These are phyloP conservation scores for Leiothrix lutea DNA, from an alignment of 2,113 vertebrate genomes.

Conservation along the genomic window DNA sequence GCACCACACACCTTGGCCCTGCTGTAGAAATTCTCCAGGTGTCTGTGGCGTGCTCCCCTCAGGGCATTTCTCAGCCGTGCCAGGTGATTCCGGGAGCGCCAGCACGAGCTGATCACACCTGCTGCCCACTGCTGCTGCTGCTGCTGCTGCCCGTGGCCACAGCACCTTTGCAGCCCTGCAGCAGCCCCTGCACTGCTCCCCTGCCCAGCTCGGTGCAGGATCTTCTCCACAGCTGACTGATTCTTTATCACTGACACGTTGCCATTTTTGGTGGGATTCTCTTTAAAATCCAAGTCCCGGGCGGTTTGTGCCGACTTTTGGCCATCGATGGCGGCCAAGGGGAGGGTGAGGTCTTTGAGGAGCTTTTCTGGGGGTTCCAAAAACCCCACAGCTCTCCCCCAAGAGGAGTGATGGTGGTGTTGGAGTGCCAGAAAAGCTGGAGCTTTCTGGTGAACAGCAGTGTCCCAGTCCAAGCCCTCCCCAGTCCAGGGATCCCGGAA, in stretches of 20 bases:
- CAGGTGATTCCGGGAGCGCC: conserved; percentile 72
- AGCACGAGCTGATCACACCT: conserved; percentile 74
- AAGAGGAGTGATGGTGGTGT: conserved; percentile 66
- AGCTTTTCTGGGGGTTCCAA: conserved; percentile 70
- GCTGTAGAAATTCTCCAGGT: conserved; percentile 84
- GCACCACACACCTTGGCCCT: conserved; percentile 83
- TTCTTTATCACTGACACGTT: conserved; percentile 79
- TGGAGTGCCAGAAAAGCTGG: conserved; percentile 77
- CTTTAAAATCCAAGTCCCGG: conserved; percentile 46
- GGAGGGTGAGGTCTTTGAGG: conserved; percentile 77
- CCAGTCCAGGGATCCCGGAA: conserved; percentile 1
- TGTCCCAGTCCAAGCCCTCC: conserved; percentile 5
- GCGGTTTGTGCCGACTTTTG: conserved; percentile 58
- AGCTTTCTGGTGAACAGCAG: conserved; percentile 61
- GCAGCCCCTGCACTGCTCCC: conserved; percentile 70
- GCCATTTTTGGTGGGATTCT: conserved; percentile 7
- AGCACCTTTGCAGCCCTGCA: conserved; percentile 70
- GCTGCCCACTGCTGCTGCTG: conserved; percentile 80
- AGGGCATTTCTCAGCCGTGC: conserved; percentile 69
- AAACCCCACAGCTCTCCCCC: conserved; percentile 65
- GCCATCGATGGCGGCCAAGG: conserved; percentile 71
- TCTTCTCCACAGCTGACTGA: conserved; percentile 48
- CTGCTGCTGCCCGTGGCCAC: conserved; percentile 52
- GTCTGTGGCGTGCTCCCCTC: conserved; percentile 75
- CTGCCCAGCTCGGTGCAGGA: conserved; percentile 70